These are phyloP conservation scores for Meta bourneti DNA, from an alignment of 2,888 invertebrate species.

Conservation along the genomic window DNA sequence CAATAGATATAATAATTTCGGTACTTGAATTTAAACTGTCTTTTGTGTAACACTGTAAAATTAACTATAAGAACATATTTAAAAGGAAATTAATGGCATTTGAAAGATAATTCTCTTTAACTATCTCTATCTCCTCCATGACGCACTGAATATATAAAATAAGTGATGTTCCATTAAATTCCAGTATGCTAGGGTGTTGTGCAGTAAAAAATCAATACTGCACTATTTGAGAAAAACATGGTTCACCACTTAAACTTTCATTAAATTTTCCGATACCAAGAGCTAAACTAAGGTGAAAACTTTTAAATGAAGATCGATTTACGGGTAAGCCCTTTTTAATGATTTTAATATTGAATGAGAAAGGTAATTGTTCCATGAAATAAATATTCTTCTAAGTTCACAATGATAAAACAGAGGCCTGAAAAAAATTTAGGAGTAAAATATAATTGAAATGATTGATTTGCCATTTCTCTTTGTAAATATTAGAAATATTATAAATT, in stretches of 20 bases:
- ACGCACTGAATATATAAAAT: background rate
- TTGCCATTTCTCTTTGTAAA: no score
- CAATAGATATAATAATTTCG: no score
- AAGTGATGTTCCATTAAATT: background rate
- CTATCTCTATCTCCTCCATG: background rate
- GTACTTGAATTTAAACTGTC: no score
- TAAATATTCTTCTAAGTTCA: no score
- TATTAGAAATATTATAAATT: no score
- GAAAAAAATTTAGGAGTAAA: no score
- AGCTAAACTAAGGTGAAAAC: background rate
- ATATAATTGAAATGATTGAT: no score
- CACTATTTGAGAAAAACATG: constrained; percentile 12
- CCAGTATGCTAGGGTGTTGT: background rate
- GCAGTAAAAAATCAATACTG: constrained; percentile 10
- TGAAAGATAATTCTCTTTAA: background rate
- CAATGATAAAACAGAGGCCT: no score
- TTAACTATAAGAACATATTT: background rate
- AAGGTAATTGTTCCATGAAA: background rate
- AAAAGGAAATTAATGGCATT: background rate
- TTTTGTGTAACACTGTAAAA: no score
- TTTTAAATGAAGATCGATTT: background rate
- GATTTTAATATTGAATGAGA: background rate
- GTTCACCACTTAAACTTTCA: constrained; percentile 11
- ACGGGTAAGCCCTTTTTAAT: background rate
- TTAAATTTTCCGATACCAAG: constrained; percentile 4